These are phyloP conservation scores for Drosophila prosaltans DNA, from an alignment of 1,140 invertebrate species.

Conservation along the genomic window DNA sequence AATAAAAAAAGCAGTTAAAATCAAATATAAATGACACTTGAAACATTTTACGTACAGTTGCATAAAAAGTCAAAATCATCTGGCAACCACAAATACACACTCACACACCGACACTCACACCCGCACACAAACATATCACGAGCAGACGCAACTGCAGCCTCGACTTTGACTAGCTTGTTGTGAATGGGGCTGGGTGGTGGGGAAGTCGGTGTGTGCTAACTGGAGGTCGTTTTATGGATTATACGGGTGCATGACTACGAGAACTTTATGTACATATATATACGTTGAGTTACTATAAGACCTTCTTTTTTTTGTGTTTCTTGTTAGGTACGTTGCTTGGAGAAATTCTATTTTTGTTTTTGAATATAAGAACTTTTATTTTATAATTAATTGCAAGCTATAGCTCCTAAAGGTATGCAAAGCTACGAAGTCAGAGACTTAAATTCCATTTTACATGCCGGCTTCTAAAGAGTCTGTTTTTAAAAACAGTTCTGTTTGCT, in stretches of 20 bases:
- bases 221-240: conserved; percentile 23
- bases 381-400: too few species aligned
- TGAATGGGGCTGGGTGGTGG: neutral
- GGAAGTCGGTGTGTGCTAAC: neutral
- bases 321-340: neutral
- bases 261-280: conserved; percentile 6
- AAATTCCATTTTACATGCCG: neutral
- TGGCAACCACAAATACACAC: conserved; percentile 46
- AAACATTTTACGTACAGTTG: conserved; percentile 71
- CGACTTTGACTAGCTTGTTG: conserved; percentile 53
- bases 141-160: conserved; percentile 36
- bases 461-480: neutral
- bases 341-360: conserved; percentile 2
- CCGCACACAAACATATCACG: conserved; percentile 3
- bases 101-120: conserved; percentile 10
- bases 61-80: conserved; percentile 60
- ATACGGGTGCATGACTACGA: conserved; percentile 28
- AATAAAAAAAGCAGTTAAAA: conserved; percentile 44
- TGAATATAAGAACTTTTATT: neutral
- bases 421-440: too few species aligned
- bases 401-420: too few species aligned
- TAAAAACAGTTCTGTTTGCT: too few species aligned
- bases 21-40: conserved; percentile 72
- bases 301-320: conserved; percentile 3
- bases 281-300: conserved; percentile 15